A percentile compares a stretch with the other conserved stretches of the same genome.
Evolutionary conservation across 1,140 invertebrate species (phyloP).

Genomic region (Pissodes strobi): DNA sequence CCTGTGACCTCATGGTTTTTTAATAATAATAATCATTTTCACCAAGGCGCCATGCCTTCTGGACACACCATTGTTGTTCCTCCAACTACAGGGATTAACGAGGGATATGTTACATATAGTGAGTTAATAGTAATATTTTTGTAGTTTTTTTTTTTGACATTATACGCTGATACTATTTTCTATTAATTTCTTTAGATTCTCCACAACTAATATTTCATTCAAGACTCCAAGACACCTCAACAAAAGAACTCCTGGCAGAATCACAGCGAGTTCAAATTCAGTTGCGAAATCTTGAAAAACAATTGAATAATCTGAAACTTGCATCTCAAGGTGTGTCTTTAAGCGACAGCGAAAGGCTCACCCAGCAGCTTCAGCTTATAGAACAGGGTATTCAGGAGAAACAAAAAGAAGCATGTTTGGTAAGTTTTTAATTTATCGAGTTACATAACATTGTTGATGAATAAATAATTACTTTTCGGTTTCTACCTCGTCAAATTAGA

Average conservation of each 20-base stretch:
- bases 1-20: slow-evolving; percentile 62
- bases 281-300: slow-evolving; percentile 66
- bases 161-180: no score
- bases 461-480: not conserved
- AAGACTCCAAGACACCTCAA: slow-evolving; percentile 50
- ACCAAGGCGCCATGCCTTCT: slow-evolving; percentile 35
- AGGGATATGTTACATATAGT: slow-evolving; percentile 37
- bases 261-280: slow-evolving; percentile 68
- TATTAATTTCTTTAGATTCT: no score
- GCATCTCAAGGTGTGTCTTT: slow-evolving; percentile 55
- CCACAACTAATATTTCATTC: slow-evolving; percentile 52
- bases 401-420: slow-evolving; percentile 66
- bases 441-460: no score
- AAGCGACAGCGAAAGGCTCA: slow-evolving; percentile 63
- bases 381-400: slow-evolving; percentile 70
- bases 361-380: slow-evolving; percentile 68
- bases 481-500: no score
- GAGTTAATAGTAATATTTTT: no score
- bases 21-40: slow-evolving; percentile 47
- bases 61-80: slow-evolving; percentile 39
- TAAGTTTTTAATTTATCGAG: slow-evolving; percentile 40
- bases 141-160: slow-evolving; percentile 1
- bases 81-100: slow-evolving; percentile 27
- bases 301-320: slow-evolving; percentile 70
- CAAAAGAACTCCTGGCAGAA: slow-evolving; percentile 60